Base-by-base conservation (phyloP, 2,888 invertebrate species). In the Creontiades dilutus region DNA sequence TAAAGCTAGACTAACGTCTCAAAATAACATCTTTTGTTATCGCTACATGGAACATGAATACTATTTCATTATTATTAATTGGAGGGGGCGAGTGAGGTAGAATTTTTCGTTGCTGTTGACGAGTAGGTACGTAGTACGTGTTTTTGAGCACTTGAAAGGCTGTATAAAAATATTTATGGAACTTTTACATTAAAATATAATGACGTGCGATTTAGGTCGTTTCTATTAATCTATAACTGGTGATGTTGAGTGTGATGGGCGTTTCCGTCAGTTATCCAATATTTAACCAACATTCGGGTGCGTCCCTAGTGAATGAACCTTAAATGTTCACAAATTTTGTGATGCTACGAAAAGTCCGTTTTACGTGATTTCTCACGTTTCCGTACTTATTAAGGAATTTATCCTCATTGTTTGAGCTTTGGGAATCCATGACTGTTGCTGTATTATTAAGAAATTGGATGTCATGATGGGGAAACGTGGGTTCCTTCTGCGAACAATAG, bases 1-100 rank as follows among this genome's bases (percentile, higher is more conserved):
- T 68, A 68, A 68, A 68, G 68, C 68, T 68, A 68, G 68, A 23
- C 23, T 68, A 27, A 68, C n/a, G 68, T 23, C 68, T 23, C 68
- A 68, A 68, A 68, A 68, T 68, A 68, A 68, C 68, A 23, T 68
- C 68, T 68, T 68, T 68, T 9, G 68, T 68, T 68, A 68, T 68
- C 68, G 23, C 68, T 68, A 68, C 23, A 27, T 68, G 68, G 23
- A 68, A 68, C 23, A 27, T 68, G 68, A 68, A 68, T 68, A 23
- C 68, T 68, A 68, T 68, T 11, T 23, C 23, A 23, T 5, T 68
- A 23, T 12, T 68, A 23, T 52, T 52, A 13, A 52, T 68, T 68
- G 68, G 68, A 68, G 68, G 68, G 68, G 68, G 68, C 68, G 68
- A 68, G 68, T 68, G 68, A 68, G 68, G 68, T 68, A 68, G 68